phyloP scores from a whole-genome alignment of 2,888 invertebrate genomes.

The Elmis aenea region DNA sequence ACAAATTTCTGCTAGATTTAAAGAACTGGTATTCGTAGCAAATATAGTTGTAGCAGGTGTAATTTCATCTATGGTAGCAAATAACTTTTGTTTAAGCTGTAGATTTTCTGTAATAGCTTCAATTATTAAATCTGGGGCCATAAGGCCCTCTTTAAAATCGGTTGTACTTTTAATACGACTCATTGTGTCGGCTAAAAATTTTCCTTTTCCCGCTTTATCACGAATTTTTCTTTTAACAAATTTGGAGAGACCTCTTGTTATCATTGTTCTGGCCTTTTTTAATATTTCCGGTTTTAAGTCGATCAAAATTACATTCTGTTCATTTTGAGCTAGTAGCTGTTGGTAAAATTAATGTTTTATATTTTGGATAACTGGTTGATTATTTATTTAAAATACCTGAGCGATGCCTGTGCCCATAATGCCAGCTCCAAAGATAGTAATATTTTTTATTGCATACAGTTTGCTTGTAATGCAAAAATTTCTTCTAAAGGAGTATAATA shows the following conservation, averaged over 20 bases:
- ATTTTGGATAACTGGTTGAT: too few relatives aligned
- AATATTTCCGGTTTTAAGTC: slow-evolving; percentile 70
- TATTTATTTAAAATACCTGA: too few relatives aligned
- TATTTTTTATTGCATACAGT: slow-evolving; percentile 60
- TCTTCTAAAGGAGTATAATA: too few relatives aligned
- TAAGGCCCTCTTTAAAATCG: slow-evolving; percentile 57
- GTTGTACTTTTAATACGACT: slow-evolving; percentile 58
- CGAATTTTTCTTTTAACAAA: slow-evolving; percentile 75
- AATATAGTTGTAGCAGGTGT: slow-evolving; percentile 72
- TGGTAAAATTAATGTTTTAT: slow-evolving; percentile 9
- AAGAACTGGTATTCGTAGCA: slow-evolving; percentile 84
- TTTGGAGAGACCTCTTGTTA: slow-evolving; percentile 64
- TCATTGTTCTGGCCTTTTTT: slow-evolving; percentile 65
- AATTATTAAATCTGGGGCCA: slow-evolving; percentile 68
- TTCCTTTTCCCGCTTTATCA: slow-evolving; percentile 59
- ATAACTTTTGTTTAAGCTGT: slow-evolving; percentile 63
- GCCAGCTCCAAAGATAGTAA: slow-evolving; percentile 80
- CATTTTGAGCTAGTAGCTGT: slow-evolving; percentile 79
- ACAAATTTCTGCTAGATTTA: slow-evolving; percentile 77
- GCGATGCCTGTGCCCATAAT: slow-evolving; percentile 89
- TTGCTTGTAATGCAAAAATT: slow-evolving; percentile 40
- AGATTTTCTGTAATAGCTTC: slow-evolving; percentile 86
- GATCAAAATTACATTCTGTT: slow-evolving; percentile 75
- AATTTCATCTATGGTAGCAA: slow-evolving; percentile 66
- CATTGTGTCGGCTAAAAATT: slow-evolving; percentile 60